Conservation (phyloP, 2,113 vertebrate species). For the Struthio camelus region DNA sequence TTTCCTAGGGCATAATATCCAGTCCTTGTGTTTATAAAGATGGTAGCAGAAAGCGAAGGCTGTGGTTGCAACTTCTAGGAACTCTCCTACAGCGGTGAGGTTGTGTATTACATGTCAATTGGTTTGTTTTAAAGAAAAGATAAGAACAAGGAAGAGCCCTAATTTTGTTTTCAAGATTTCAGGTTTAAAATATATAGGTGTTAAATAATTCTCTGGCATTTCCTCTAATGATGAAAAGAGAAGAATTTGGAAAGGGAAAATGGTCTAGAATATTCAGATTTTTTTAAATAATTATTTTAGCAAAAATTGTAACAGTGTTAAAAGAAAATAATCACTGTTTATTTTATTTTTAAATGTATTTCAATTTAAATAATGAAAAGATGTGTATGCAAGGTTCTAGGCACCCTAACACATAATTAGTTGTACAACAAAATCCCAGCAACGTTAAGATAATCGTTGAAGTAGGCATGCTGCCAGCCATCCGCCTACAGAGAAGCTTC, state of each 20-base stretch:
- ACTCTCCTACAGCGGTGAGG: neutral
- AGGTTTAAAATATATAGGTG: neutral
- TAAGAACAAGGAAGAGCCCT: neutral
- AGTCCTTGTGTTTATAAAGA: neutral
- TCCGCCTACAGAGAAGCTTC: neutral
- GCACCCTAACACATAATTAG: neutral
- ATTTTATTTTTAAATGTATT: neutral
- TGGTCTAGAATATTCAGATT: neutral
- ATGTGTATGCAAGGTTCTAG: neutral
- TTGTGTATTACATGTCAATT: neutral
- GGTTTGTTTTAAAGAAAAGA: neutral
- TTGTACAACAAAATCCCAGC: neutral
- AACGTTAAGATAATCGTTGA: slow-evolving; percentile 18
- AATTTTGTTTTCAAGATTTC: neutral
- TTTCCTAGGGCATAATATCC: neutral
- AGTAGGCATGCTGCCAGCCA: neutral
- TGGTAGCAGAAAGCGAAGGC: neutral
- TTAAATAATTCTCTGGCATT: neutral
- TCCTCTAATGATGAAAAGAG: neutral
- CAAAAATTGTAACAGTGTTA: neutral
- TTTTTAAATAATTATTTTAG: neutral
- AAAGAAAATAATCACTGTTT: neutral
- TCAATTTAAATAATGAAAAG: neutral
- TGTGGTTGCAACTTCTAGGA: neutral
- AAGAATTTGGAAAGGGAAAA: neutral